Percentiles rank a stretch among this genome's conserved stretches.
phyloP scores from a whole-genome alignment of 2,888 invertebrate species.

The Orthosia cruda region DNA sequence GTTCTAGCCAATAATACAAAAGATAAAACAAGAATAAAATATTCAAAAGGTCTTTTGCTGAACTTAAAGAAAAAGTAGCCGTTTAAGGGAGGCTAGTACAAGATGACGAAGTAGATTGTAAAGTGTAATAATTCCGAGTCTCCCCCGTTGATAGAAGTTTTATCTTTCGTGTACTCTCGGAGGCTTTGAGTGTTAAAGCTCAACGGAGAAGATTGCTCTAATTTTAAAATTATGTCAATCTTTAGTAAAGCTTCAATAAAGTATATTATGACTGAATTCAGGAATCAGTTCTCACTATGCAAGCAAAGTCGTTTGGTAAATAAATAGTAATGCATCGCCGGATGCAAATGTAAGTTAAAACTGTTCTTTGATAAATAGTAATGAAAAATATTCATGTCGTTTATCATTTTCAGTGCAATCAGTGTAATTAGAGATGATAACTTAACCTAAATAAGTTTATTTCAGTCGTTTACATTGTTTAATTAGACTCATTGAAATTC shows the following conservation, averaged over 20 bases:
- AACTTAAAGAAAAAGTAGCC: slow-evolving; percentile 51
- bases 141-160: slow-evolving; percentile 81
- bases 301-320: not conserved
- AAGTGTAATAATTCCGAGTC: slow-evolving; percentile 79
- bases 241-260: not conserved
- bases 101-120: slow-evolving; percentile 77
- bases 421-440: not conserved
- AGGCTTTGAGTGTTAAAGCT: slow-evolving; percentile 76
- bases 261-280: slow-evolving; percentile 16
- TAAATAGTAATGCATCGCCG: slow-evolving; percentile 8
- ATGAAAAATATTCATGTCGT: too few relatives aligned
- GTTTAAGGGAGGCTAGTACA: slow-evolving; percentile 65
- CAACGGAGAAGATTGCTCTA: slow-evolving; percentile 32
- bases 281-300: slow-evolving; percentile 1
- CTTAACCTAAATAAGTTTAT: slow-evolving; percentile 4
- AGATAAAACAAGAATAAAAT: slow-evolving; percentile 59
- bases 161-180: slow-evolving; percentile 75
- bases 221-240: slow-evolving; percentile 28
- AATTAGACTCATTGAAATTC: slow-evolving; percentile 32
- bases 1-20: slow-evolving; percentile 49
- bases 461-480: not conserved
- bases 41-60: slow-evolving; percentile 52
- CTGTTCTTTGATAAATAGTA: too few relatives aligned
- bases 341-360: not conserved
- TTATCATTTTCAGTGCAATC: not conserved